Percentiles rank a stretch among this genome's conserved stretches.
Evolutionary conservation across 35 echinoderm and acorn worm genomes (phyloP).

Genomic region (Patiria miniata): DNA sequence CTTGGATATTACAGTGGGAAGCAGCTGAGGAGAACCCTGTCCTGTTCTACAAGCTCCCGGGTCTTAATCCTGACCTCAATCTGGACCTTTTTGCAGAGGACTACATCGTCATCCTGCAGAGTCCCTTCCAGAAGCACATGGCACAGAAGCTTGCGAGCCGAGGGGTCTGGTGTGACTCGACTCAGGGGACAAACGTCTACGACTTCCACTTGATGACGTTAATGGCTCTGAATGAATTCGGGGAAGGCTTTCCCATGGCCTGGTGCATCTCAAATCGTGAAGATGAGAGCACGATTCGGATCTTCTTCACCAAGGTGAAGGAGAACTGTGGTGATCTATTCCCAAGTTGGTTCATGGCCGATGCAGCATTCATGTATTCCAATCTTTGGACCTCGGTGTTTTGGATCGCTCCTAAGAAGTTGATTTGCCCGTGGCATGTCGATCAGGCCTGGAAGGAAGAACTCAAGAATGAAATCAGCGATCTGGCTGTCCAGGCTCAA

Average conservation of each 20-base stretch:
- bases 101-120: conserved; percentile 35
- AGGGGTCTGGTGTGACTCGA: conserved; percentile 41
- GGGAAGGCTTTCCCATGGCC: conserved; percentile 44
- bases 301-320: conserved; percentile 16
- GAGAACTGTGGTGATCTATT: background rate
- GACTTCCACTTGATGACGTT: conserved; percentile 51
- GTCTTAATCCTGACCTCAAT: background rate
- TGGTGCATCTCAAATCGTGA: conserved; percentile 44
- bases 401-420: background rate
- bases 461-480: conserved; percentile 20
- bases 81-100: conserved; percentile 21
- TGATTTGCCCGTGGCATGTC: conserved; percentile 38
- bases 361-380: conserved; percentile 15
- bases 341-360: conserved; percentile 7
- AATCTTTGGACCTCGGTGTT: conserved; percentile 20
- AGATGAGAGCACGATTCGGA: conserved; percentile 5
- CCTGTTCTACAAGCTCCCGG: conserved; percentile 34
- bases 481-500: background rate
- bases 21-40: conserved; percentile 36
- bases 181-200: conserved; percentile 45
- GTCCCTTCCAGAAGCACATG: conserved; percentile 49
- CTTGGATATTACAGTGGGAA: conserved; percentile 39
- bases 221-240: conserved; percentile 46
- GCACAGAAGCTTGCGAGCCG: conserved; percentile 19
- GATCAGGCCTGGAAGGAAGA: conserved; percentile 25